Evolutionary conservation across 35 echinoderm and acorn worm genomes (phyloP), one percentile per base, ranked within the genome.

Genomic region (Anneissia japonica): DNA sequence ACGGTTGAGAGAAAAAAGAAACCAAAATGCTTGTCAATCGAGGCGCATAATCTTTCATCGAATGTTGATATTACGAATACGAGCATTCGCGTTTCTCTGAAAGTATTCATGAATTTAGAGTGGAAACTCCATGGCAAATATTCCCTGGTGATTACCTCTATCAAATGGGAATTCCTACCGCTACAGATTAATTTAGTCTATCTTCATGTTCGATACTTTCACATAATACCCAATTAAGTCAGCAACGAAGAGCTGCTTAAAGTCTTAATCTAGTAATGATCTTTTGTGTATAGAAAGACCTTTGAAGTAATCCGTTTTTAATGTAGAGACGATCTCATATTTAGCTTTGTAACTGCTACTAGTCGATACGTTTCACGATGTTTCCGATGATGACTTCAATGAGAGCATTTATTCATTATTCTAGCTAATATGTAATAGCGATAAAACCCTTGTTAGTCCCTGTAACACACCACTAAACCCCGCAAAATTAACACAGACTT

Each of bases 331-430:
- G 51, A 64, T 64, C 51, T 64, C 51, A 64, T 64, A 64, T 64
- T 64, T 64, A 64, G 51, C 51, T 64, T 64, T 64, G 51, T 64
- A 64, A 64, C 51, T 64, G 51, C 51, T 64, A 64, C 51, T 64
- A 64, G 9, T 64, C 11, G 21, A 16, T 26, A 26, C 26, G 21
- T 19, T 26, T 9, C 7, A 19, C 1, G 51, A 64, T 64, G 21
- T 64, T 64, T 64, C 21, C 51, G 7, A 12, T 2, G 2, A 23
- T 26, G 51, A 23, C 19, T 64, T 6, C 26, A 64, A 12, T 64
- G 26, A 64, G 10, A 14, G 40, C 40, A 23, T 64, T 64, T 64
- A 64, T 64, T 64, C 51, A 64, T 64, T 64, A 64, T 64, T 23
- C 21, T n/a, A n/a, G n/a, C n/a, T n/a, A n/a, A n/a, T n/a, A n/a